Conservation (phyloP, 2,888 invertebrate genomes). For the Petrolisthes cinctipes region DNA sequence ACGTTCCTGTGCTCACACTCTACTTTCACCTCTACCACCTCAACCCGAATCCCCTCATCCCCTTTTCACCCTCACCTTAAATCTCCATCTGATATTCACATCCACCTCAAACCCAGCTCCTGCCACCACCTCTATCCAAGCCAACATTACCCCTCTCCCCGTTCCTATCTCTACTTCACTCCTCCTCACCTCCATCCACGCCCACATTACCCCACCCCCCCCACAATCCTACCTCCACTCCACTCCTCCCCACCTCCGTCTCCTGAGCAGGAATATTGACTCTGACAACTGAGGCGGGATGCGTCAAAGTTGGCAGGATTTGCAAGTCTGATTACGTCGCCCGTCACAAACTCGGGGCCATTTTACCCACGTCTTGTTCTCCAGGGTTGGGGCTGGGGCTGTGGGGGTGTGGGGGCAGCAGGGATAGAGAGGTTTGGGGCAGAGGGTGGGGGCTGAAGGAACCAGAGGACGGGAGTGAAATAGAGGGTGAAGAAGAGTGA, state of each 20-base stretch:
- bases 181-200: neutral
- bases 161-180: neutral
- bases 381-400: neutral
- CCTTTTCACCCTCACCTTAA: too few species aligned
- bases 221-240: neutral
- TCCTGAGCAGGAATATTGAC: slow-evolving; percentile 31
- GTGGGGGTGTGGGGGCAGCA: too few species aligned
- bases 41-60: too few species aligned
- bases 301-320: slow-evolving; percentile 45
- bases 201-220: neutral
- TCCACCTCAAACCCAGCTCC: too few species aligned
- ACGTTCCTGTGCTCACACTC: too few species aligned
- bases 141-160: too few species aligned
- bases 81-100: too few species aligned
- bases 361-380: slow-evolving; percentile 34
- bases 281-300: slow-evolving; percentile 34
- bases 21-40: too few species aligned
- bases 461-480: too few species aligned
- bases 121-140: too few species aligned
- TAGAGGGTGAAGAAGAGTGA: too few species aligned
- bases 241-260: slow-evolving; percentile 4
- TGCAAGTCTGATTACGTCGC: slow-evolving; percentile 56
- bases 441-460: neutral
- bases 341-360: slow-evolving; percentile 1
- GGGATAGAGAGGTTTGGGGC: neutral